Conservation (phyloP, 1,140 invertebrate genomes). For the Theocolax elegans region DNA sequence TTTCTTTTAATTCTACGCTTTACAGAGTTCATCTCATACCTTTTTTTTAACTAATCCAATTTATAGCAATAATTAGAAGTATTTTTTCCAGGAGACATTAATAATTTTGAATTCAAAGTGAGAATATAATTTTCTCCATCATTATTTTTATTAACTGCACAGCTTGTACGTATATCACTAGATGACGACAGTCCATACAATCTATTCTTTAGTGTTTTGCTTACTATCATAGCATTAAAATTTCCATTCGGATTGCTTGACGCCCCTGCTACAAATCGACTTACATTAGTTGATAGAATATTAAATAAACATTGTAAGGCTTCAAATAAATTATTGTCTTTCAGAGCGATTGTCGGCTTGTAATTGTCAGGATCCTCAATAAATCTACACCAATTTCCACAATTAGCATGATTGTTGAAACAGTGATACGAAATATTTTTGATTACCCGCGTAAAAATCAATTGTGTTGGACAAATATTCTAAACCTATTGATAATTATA, state of each 20-base stretch:
- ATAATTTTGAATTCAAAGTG: background rate
- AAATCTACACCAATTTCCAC: slow-evolving; percentile 43
- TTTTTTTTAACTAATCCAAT: background rate
- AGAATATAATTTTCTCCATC: slow-evolving; percentile 15
- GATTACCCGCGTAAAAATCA: too few species aligned
- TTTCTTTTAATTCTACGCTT: slow-evolving; percentile 36
- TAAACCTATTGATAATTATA: too few species aligned
- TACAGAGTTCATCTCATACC: slow-evolving; percentile 36
- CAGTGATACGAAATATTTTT: slow-evolving; percentile 37
- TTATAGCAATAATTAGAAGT: slow-evolving; percentile 14
- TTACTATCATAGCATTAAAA: slow-evolving; percentile 16
- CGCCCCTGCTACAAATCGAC: slow-evolving; percentile 17
- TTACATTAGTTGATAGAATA: slow-evolving; percentile 10
- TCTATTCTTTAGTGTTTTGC: slow-evolving; percentile 35
- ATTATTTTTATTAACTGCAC: slow-evolving; percentile 35
- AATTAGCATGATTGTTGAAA: slow-evolving; percentile 29
- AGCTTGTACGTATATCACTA: slow-evolving; percentile 22
- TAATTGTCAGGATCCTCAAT: slow-evolving; percentile 27
- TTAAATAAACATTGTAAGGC: background rate
- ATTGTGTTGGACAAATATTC: too few species aligned
- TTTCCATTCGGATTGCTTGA: slow-evolving; percentile 41
- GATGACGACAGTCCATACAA: slow-evolving; percentile 26
- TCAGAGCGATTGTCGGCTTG: slow-evolving; percentile 3
- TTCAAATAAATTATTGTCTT: slow-evolving; percentile 23
- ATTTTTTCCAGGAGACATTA: slow-evolving; percentile 21